Evolutionary conservation across 2,113 vertebrate genomes (phyloP).

Genomic region (Hystrix cristata): DNA sequence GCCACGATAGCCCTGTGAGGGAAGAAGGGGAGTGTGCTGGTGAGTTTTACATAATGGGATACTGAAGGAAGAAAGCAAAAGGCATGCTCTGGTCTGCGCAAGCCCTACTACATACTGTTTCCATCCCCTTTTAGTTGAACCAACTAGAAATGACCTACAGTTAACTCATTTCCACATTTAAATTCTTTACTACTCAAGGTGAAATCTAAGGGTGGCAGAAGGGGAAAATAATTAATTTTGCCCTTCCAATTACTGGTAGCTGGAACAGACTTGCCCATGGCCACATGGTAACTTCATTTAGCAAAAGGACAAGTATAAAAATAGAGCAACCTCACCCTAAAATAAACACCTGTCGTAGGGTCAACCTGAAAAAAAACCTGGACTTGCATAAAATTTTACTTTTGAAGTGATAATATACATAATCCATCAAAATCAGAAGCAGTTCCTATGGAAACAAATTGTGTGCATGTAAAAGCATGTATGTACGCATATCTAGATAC

Average conservation of each 20-base stretch:
- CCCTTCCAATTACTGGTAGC: slow-evolving; percentile 14
- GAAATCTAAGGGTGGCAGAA: background rate
- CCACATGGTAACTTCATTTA: slow-evolving; percentile 22
- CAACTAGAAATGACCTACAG: background rate
- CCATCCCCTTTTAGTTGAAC: background rate
- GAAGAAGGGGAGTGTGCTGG: background rate
- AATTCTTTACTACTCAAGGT: background rate
- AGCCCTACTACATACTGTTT: background rate
- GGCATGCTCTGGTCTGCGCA: slow-evolving; percentile 2
- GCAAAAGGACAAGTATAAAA: slow-evolving; percentile 44
- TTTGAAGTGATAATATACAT: slow-evolving; percentile 56
- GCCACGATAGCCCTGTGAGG: slow-evolving; percentile 97
- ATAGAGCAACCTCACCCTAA: slow-evolving; percentile 51
- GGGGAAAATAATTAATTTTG: slow-evolving; percentile 24
- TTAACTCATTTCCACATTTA: background rate
- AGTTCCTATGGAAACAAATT: slow-evolving; percentile 16
- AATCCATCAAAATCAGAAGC: slow-evolving; percentile 65
- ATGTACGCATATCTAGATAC: background rate
- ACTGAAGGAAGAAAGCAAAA: background rate
- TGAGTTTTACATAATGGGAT: slow-evolving; percentile 70
- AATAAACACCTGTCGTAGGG: slow-evolving; percentile 28
- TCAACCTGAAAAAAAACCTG: background rate
- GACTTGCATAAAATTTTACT: slow-evolving; percentile 56
- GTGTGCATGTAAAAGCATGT: background rate
- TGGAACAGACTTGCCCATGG: slow-evolving; percentile 12